These are phyloP conservation scores for Microctonus aethiopoides DNA, from an alignment of 2,888 invertebrate species.

Conservation along the genomic window DNA sequence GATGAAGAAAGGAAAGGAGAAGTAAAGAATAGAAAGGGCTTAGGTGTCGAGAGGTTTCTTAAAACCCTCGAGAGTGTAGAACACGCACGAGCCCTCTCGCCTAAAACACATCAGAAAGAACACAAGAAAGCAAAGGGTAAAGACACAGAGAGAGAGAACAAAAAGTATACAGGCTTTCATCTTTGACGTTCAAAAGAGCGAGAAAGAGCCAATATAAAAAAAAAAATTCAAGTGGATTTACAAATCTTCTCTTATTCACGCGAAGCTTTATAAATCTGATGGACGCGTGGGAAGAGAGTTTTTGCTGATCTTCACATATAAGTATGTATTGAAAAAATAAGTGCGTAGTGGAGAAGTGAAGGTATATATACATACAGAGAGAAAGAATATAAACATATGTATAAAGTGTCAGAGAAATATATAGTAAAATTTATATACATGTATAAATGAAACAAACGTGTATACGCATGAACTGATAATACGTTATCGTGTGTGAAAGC, in stretches of 20 bases:
- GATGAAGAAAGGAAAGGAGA: constrained; percentile 16
- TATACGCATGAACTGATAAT: constrained; percentile 58
- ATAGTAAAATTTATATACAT: constrained; percentile 27
- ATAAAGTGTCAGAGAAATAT: constrained; percentile 20
- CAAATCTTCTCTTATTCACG: constrained; percentile 43
- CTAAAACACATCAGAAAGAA: constrained; percentile 34
- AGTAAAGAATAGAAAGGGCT: constrained; percentile 27
- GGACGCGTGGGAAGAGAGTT: constrained; percentile 24
- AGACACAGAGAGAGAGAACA: constrained; percentile 9
- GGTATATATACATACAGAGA: constrained; percentile 1
- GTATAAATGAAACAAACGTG: constrained; percentile 40
- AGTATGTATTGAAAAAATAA: too few species aligned
- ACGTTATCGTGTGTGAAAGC: constrained; percentile 66
- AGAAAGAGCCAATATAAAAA: constrained; percentile 14
- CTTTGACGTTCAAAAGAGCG: constrained; percentile 15
- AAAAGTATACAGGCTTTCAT: constrained; percentile 19
- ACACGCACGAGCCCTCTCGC: constrained; percentile 32
- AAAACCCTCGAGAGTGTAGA: constrained; percentile 26
- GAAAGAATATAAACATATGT: not conserved
- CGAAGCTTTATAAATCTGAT: constrained; percentile 46
- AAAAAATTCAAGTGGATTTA: constrained; percentile 38
- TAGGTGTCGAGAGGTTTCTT: constrained; percentile 29
- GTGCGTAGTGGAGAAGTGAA: constrained; percentile 25
- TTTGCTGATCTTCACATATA: not conserved
- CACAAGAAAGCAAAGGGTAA: constrained; percentile 1